Conservation (phyloP, 1,140 invertebrate genomes). For the Drosophila santomea region DNA sequence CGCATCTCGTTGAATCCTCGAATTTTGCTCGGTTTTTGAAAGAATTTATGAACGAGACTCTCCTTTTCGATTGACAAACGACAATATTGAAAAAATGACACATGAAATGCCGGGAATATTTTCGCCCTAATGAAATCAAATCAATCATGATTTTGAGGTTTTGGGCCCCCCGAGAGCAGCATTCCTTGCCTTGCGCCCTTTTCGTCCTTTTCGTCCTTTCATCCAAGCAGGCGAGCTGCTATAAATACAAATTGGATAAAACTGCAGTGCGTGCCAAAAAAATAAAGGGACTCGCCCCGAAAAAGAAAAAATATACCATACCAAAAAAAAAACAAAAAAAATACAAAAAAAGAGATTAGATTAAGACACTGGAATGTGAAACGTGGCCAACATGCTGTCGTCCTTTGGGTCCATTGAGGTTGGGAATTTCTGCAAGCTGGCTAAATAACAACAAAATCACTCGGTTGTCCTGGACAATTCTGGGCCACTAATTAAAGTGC, state of each 20-base stretch:
- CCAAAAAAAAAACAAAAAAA: background rate
- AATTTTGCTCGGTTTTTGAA: too few species aligned
- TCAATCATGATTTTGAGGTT: slow-evolving; percentile 39
- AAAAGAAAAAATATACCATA: background rate
- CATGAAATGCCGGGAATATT: slow-evolving; percentile 39
- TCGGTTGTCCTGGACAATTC: slow-evolving; percentile 32
- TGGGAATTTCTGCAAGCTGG: slow-evolving; percentile 42
- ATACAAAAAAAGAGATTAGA: slow-evolving; percentile 22
- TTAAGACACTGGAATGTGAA: slow-evolving; percentile 50
- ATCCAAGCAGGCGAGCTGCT: background rate
- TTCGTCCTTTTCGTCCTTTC: background rate
- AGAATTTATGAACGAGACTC: slow-evolving; percentile 13
- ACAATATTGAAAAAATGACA: slow-evolving; percentile 18
- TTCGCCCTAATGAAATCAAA: slow-evolving; percentile 36
- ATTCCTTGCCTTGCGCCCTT: background rate
- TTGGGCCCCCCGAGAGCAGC: background rate
- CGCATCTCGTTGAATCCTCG: too few species aligned
- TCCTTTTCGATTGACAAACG: slow-evolving; percentile 7
- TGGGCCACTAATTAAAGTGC: slow-evolving; percentile 65
- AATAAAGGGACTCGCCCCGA: background rate
- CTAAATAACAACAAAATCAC: slow-evolving; percentile 11
- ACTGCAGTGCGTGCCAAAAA: slow-evolving; percentile 55
- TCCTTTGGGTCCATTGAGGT: slow-evolving; percentile 18
- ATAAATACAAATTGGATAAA: slow-evolving; percentile 51
- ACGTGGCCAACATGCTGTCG: slow-evolving; percentile 45